Evolutionary conservation across 1,140 invertebrate species (phyloP).

Genomic region (Metaphire vulgaris): DNA sequence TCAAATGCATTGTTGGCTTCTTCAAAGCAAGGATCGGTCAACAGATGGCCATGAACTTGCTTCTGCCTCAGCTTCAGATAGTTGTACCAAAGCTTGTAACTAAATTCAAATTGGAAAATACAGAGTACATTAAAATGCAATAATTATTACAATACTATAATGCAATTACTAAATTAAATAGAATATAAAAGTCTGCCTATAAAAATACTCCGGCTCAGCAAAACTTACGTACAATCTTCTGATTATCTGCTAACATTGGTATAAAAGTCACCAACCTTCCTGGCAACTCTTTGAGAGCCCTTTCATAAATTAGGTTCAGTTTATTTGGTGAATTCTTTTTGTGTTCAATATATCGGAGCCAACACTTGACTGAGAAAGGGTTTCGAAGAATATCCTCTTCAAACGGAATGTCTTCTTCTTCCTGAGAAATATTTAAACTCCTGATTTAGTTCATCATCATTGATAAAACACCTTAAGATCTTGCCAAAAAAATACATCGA

Average conservation of each 20-base stretch:
- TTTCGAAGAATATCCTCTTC: slow-evolving; percentile 97
- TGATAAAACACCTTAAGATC: too few relatives aligned
- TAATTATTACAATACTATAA: not conserved
- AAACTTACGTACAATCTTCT: too few relatives aligned
- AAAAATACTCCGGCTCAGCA: not conserved
- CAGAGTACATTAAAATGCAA: slow-evolving; percentile 3
- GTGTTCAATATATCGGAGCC: slow-evolving; percentile 94
- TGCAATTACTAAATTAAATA: not conserved
- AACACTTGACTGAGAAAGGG: slow-evolving; percentile 93
- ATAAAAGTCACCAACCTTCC: too few relatives aligned
- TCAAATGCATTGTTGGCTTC: slow-evolving; percentile 95
- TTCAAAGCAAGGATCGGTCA: slow-evolving; percentile 79
- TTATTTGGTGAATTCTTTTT: slow-evolving; percentile 72
- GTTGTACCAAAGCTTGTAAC: slow-evolving; percentile 97
- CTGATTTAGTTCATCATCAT: too few relatives aligned
- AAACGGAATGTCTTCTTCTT: slow-evolving; percentile 89
- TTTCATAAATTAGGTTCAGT: slow-evolving; percentile 88
- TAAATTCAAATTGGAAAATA: slow-evolving; percentile 54
- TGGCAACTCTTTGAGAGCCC: slow-evolving; percentile 89
- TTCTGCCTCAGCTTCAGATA: slow-evolving; percentile 77
- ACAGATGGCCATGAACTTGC: slow-evolving; percentile 73
- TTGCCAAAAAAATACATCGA: too few relatives aligned
- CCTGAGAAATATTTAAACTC: too few relatives aligned
- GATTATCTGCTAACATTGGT: too few relatives aligned
- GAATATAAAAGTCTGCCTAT: not conserved